Base-by-base conservation (phyloP, 2,888 invertebrate genomes). In the Hipparchia semele region DNA sequence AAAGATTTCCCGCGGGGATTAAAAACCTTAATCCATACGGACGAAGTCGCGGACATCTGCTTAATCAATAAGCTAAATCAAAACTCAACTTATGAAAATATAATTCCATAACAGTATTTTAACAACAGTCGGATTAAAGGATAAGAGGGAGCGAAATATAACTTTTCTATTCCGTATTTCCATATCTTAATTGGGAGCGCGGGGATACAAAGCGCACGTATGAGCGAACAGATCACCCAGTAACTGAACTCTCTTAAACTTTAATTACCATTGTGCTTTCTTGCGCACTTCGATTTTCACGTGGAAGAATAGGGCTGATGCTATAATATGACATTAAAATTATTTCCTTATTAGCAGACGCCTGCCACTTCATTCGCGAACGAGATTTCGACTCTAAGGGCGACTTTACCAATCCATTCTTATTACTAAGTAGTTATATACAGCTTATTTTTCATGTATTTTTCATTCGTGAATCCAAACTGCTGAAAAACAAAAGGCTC, bases 221-320 rank as follows among this genome's bases (percentile, higher is more conserved):
- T n/a, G 59, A 39, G 68, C 8, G 45, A 61, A 60, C 68, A 61
- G 58, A 64, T 61, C 69, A 59, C 70, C 46, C 53, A 23, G 45
- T 68, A 68, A 71, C 51, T 64, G 49, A 49, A 62, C 7, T 73
- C 60, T 56, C 66, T 73, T 71, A 62, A 71, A 75, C 73, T 75
- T 70, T 73, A 75, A 75, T 75, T 73, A 66, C 67, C 71, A 66
- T 75, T 71, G 71, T 59, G 65, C 73, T 70, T 68, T 71, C 71
- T 73, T 51, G 53, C 64, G 46, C 33, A 69, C 65, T 73, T 69
- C 69, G 71, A 73, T 73, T 71, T 69, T 33, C 61, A 67, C 61
- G 59, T 73, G 68, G 13, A 64, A 23, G 23, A 33, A 10, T 39
- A 67, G 73, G 73, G 75, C 33, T 75, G 73, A 13, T 58, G 12